Conservation (phyloP, 1,140 invertebrate genomes). For the Telenomus remus region DNA sequence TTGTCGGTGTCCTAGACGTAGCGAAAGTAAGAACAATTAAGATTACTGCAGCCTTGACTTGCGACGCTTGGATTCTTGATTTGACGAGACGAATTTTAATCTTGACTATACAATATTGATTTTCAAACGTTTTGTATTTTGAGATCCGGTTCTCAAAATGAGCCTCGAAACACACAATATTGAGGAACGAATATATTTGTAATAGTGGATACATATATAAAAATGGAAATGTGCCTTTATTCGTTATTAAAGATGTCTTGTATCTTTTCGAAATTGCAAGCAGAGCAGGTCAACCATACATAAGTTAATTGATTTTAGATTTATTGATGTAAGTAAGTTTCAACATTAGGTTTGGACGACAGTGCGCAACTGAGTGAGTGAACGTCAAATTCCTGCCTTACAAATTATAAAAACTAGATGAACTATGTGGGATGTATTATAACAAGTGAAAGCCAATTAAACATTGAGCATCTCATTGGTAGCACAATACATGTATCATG, state of each 20-base stretch:
- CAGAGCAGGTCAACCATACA: conserved; percentile 32
- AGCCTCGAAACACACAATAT: conserved; percentile 8
- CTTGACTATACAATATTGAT: conserved; percentile 17
- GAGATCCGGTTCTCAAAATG: conserved; percentile 19
- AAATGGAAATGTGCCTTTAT: conserved; percentile 48
- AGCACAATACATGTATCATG: conserved; percentile 4
- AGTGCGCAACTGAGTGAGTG: conserved; percentile 63
- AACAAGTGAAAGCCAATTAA: conserved; percentile 34
- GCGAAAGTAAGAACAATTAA: conserved; percentile 7
- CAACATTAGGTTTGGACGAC: conserved; percentile 49
- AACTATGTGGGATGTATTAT: conserved; percentile 36
- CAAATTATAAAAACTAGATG: conserved; percentile 71
- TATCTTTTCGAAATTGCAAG: conserved; percentile 26
- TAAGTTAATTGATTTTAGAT: conserved; percentile 30
- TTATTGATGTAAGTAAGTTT: conserved; percentile 20
- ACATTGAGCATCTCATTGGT: conserved; percentile 23
- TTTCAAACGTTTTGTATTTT: conserved; percentile 25
- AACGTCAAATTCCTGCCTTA: conserved; percentile 73
- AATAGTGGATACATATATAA: conserved; percentile 17
- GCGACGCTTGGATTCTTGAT: conserved; percentile 27
- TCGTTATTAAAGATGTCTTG: conserved; percentile 38
- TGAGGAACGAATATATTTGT: conserved; percentile 11
- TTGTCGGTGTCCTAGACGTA: conserved; percentile 29
- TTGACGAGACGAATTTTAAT: conserved; percentile 23
- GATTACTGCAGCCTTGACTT: conserved; percentile 18